A percentile compares a stretch with the other conserved stretches of the same genome.
phyloP scores from a whole-genome alignment of 2,888 invertebrate species.

The Rhodophaea formosa region DNA sequence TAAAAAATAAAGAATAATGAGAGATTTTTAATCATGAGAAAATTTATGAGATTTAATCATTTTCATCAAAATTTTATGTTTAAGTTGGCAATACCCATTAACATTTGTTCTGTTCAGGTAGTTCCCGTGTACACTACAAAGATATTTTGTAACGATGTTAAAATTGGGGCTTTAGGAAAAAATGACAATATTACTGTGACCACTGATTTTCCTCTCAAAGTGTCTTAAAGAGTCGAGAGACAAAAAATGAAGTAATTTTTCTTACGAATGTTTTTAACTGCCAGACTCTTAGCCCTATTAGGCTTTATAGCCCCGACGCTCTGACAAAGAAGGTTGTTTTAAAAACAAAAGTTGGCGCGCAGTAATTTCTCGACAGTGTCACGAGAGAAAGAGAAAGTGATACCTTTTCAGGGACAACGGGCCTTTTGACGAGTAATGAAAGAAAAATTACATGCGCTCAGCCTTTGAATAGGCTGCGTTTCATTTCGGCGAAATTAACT shows the following conservation, averaged over 20 bases:
- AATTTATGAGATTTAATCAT: too few species aligned
- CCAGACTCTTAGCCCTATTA: conserved; percentile 11
- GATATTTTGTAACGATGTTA: too few species aligned
- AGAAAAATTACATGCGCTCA: conserved; percentile 54
- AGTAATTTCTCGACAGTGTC: conserved; percentile 14
- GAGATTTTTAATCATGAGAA: too few species aligned
- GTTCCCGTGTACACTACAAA: too few species aligned
- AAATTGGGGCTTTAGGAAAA: too few species aligned
- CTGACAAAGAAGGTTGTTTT: conserved; percentile 16
- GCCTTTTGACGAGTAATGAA: conserved; percentile 57
- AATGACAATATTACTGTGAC: too few species aligned
- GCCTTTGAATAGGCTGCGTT: conserved; percentile 43
- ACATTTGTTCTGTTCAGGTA: too few species aligned
- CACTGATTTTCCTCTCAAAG: background rate
- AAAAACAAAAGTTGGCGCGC: conserved; percentile 16
- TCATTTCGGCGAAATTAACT: conserved; percentile 60
- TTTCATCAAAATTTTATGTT: too few species aligned
- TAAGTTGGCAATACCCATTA: too few species aligned
- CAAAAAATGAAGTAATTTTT: background rate
- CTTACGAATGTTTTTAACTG: conserved; percentile 8
- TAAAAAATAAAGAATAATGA: too few species aligned
- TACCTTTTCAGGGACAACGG: conserved; percentile 14
- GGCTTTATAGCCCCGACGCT: conserved; percentile 10
- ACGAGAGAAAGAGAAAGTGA: conserved; percentile 13
- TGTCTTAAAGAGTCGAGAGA: background rate